Evolutionary conservation across 2,113 vertebrate species (phyloP).

Genomic region (Merops nubicus): DNA sequence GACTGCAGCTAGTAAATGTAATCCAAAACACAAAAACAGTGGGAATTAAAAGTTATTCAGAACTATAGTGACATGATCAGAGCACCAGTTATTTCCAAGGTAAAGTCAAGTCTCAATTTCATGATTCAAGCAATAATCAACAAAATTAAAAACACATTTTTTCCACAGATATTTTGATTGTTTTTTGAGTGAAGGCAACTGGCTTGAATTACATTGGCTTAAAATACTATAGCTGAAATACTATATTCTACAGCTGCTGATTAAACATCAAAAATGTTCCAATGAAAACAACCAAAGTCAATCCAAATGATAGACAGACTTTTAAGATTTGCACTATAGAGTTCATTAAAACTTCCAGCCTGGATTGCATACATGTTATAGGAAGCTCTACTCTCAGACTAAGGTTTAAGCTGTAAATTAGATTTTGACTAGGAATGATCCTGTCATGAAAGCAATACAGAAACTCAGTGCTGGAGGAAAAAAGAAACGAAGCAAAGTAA

Average conservation of each 20-base stretch:
- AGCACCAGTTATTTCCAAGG: not conserved
- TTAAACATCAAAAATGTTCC: not conserved
- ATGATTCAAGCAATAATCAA: not conserved
- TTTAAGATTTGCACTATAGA: not conserved
- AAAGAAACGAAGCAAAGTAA: not conserved
- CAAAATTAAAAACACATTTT: not conserved
- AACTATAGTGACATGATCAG: not conserved
- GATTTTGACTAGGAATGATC: not conserved
- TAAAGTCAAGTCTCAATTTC: not conserved
- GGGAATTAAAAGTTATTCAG: not conserved
- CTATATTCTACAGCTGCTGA: not conserved
- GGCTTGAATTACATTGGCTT: not conserved
- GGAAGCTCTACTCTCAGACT: not conserved
- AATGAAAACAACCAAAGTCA: not conserved
- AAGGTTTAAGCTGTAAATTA: not conserved
- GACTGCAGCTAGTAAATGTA: not conserved
- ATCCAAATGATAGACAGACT: not conserved
- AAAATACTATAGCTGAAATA: not conserved
- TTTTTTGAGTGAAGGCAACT: not conserved
- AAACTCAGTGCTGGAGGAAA: not conserved
- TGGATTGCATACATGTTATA: not conserved
- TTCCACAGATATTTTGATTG: not conserved
- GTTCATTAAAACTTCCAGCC: not conserved
- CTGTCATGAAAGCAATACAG: not conserved
- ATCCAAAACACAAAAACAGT: not conserved